These are phyloP conservation scores for Stigmatopora nigra DNA, from an alignment of 2,113 vertebrate genomes.

Conservation along the genomic window DNA sequence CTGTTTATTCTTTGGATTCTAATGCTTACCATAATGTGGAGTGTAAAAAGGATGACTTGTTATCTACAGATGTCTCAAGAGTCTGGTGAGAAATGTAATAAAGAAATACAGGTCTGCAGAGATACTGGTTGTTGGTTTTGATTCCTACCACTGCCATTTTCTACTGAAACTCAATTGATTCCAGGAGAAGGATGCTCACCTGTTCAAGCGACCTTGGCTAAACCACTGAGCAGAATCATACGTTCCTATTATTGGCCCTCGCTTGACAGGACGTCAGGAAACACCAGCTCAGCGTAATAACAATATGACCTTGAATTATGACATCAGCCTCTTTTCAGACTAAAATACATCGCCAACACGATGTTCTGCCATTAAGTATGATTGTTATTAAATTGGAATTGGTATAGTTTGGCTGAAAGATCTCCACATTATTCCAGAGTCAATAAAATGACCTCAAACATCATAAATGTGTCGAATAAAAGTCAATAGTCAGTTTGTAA, in stretches of 20 bases:
- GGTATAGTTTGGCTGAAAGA: no score
- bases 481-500: background rate
- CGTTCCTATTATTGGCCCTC: conserved; percentile 35
- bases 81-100: conserved; percentile 36
- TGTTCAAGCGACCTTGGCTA: conserved; percentile 36
- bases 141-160: conserved; percentile 46
- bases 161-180: conserved; percentile 37
- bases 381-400: no score
- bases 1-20: conserved; percentile 10
- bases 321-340: conserved; percentile 20
- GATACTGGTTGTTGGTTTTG: conserved; percentile 31
- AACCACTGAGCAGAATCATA: conserved; percentile 33
- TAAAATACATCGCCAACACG: conserved; percentile 24
- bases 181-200: conserved; percentile 27
- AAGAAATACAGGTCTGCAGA: conserved; percentile 40
- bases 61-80: conserved; percentile 29
- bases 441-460: conserved; percentile 5
- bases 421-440: background rate
- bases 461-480: background rate
- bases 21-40: conserved; percentile 12
- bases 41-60: background rate
- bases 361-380: background rate
- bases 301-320: conserved; percentile 51
- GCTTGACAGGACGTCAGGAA: conserved; percentile 32
- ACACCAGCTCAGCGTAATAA: conserved; percentile 29